These are phyloP conservation scores for Tyrannus savana DNA, from an alignment of 2,113 vertebrate species.

Conservation along the genomic window DNA sequence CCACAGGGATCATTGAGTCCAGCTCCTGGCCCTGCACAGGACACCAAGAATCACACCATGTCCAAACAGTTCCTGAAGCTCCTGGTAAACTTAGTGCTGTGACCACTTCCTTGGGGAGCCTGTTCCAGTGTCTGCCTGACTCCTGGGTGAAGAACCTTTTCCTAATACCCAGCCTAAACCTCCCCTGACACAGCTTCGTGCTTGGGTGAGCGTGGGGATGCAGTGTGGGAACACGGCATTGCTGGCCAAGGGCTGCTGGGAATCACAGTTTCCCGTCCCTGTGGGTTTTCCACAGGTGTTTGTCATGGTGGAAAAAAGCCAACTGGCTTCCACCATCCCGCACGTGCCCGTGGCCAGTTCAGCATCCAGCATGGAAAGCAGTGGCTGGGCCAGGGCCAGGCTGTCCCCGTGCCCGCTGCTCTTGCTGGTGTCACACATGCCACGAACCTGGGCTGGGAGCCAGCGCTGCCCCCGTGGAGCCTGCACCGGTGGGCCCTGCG, in stretches of 20 bases:
- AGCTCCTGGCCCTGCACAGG: background rate
- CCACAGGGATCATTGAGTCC: fast-evolving
- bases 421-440: fast-evolving
- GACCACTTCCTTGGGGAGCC: background rate
- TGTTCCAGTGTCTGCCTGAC: background rate
- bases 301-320: background rate
- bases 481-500: background rate
- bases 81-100: background rate
- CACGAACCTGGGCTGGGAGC: background rate
- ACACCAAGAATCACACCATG: background rate
- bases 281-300: background rate
- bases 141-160: background rate
- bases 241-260: background rate
- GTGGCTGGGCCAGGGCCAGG: background rate
- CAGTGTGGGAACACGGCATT: fast-evolving
- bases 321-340: fast-evolving
- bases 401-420: fast-evolving
- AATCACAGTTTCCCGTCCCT: fast-evolving
- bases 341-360: fast-evolving
- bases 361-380: background rate
- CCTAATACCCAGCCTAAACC: background rate
- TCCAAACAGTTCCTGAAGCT: background rate
- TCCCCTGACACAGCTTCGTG: background rate
- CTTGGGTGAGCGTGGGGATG: background rate
- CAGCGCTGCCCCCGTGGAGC: fast-evolving